A percentile compares a stretch with the other conserved stretches of the same genome.
Evolutionary conservation across 1,140 invertebrate genomes (phyloP).

Genomic region (Lepidurus apus): DNA sequence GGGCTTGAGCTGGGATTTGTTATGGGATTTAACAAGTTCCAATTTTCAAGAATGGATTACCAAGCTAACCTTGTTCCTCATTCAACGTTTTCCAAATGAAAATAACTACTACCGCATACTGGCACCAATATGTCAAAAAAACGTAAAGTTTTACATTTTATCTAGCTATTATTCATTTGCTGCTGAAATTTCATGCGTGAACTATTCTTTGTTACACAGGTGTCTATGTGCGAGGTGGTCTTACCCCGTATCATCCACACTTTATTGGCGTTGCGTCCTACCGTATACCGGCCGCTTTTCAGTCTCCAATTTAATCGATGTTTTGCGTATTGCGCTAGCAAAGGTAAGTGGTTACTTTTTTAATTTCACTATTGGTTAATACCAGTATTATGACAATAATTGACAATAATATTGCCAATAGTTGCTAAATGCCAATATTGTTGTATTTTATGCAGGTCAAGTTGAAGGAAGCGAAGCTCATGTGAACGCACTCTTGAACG

Average conservation of each 20-base stretch:
- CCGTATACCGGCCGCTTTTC: neutral
- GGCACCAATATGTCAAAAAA: neutral
- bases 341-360: neutral
- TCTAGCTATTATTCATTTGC: too few relatives aligned
- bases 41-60: neutral
- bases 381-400: neutral
- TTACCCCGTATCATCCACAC: neutral
- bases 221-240: neutral
- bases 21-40: neutral
- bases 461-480: neutral
- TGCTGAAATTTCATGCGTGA: neutral
- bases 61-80: neutral
- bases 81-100: neutral
- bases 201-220: neutral
- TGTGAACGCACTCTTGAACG: neutral
- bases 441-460: neutral
- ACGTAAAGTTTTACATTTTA: neutral
- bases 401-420: too few relatives aligned
- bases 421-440: neutral
- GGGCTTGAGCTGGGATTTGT: neutral
- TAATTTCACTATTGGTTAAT: neutral
- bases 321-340: neutral
- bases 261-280: neutral
- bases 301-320: neutral
- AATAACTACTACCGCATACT: neutral